Evolutionary conservation across 37 sponge, comb jelly and placozoan species (phyloP).

Genomic region (Agelas oroides): DNA sequence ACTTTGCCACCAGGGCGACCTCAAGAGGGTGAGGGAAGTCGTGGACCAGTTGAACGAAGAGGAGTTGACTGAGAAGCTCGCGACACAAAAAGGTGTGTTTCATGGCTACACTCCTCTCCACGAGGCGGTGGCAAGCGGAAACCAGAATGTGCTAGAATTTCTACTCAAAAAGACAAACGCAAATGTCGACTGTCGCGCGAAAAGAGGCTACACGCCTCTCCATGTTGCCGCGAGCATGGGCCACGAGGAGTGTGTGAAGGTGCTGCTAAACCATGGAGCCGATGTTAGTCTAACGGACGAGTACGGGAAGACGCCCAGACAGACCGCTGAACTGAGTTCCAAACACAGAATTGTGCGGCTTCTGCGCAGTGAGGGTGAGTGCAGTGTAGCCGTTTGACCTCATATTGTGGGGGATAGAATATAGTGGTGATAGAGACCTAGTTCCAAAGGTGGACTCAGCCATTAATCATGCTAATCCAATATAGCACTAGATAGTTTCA

Average conservation of each 20-base stretch:
- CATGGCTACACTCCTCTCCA: too few relatives aligned
- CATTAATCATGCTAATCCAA: too few relatives aligned
- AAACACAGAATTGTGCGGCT: background rate
- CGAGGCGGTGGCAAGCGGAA: background rate
- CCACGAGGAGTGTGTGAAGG: constrained; percentile 49
- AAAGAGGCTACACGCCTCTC: background rate
- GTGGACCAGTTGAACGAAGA: too few relatives aligned
- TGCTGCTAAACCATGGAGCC: constrained; percentile 39
- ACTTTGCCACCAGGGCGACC: too few relatives aligned
- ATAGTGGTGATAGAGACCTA: too few relatives aligned
- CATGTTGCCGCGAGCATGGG: constrained; percentile 66
- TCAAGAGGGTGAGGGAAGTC: too few relatives aligned
- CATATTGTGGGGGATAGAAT: too few relatives aligned
- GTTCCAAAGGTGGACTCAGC: too few relatives aligned
- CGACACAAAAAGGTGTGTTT: too few relatives aligned
- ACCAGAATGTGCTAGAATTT: background rate
- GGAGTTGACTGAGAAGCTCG: too few relatives aligned
- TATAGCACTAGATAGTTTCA: too few relatives aligned
- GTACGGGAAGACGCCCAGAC: constrained; percentile 52
- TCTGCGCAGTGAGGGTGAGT: constrained; percentile 34
- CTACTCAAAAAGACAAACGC: background rate
- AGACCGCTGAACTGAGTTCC: constrained; percentile 23
- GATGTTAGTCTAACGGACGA: constrained; percentile 10
- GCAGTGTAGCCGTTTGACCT: too few relatives aligned
- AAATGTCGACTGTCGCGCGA: constrained; percentile 8